A percentile compares a stretch with the other conserved stretches of the same genome.
Evolutionary conservation across 2,113 vertebrate genomes (phyloP).

Genomic region (Melospiza melodia): DNA sequence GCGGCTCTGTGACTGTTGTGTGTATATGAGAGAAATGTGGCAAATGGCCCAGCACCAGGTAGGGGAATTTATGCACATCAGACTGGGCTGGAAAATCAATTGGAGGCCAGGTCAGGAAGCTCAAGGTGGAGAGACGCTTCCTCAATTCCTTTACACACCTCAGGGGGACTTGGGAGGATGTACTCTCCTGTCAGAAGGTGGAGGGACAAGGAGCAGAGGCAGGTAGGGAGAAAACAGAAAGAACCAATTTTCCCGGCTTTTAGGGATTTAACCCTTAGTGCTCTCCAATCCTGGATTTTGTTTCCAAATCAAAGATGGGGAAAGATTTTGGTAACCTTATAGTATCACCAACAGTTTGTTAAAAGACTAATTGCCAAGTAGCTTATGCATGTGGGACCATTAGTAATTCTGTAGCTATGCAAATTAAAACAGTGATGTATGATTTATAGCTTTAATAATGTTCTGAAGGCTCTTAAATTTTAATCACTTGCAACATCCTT

Average conservation of each 20-base stretch:
- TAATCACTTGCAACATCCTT: constrained; percentile 89
- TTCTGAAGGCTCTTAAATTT: constrained; percentile 89
- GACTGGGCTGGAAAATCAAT: not conserved
- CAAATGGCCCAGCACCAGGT: not conserved
- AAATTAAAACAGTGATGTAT: constrained; percentile 89
- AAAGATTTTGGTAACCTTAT: constrained; percentile 65
- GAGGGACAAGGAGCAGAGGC: not conserved
- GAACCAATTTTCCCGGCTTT: not conserved
- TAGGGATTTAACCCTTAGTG: not conserved
- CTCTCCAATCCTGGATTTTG: not conserved
- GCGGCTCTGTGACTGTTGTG: rapidly evolving
- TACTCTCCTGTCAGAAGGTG: not conserved
- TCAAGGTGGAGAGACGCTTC: not conserved
- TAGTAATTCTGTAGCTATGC: constrained; percentile 84
- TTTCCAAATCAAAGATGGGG: constrained; percentile 50
- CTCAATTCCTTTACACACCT: not conserved
- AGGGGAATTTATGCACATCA: not conserved
- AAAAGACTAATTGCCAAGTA: constrained; percentile 82
- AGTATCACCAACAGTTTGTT: constrained; percentile 80
- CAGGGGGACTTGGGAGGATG: not conserved
- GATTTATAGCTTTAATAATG: constrained; percentile 89
- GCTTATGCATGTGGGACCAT: constrained; percentile 78
- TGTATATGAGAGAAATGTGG: rapidly evolving
- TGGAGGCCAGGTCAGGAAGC: not conserved
- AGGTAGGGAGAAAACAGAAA: not conserved